A percentile compares a stretch with the other conserved stretches of the same genome.
Conservation (phyloP, 2,113 vertebrate genomes). For the Eurypyga helias region DNA sequence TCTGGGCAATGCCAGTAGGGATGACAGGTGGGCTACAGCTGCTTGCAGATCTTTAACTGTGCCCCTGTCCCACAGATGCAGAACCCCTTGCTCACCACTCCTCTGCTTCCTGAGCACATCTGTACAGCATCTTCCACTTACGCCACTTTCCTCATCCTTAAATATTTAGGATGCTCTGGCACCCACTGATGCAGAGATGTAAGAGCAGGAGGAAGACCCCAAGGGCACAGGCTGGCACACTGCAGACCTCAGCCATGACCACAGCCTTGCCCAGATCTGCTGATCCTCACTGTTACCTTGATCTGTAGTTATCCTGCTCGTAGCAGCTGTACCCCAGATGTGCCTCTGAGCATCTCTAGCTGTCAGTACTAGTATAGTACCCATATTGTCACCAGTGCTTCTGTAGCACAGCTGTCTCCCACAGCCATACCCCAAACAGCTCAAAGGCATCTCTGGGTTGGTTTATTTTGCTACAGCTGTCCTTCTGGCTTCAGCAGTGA, state of each 20-base stretch:
- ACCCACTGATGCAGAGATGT: rapidly evolving
- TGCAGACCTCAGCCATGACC: background rate
- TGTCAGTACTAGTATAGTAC: background rate
- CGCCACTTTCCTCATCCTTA: background rate
- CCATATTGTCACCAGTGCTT: background rate
- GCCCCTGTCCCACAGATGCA: background rate
- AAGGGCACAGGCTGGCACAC: background rate
- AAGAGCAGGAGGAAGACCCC: background rate
- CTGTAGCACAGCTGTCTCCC: background rate
- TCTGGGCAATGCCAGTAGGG: background rate
- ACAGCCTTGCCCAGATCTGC: background rate
- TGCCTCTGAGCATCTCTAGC: background rate
- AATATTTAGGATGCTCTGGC: background rate
- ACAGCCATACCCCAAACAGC: background rate
- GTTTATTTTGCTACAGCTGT: background rate
- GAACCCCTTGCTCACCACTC: background rate
- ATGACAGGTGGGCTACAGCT: background rate
- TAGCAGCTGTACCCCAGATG: background rate
- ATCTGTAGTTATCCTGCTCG: background rate
- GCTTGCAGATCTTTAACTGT: background rate
- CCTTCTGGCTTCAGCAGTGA: background rate
- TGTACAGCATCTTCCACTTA: background rate
- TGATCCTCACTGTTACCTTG: background rate
- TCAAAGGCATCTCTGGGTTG: background rate
- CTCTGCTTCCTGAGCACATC: background rate